Conservation (phyloP, 2,113 vertebrate species). For the Egretta garzetta region DNA sequence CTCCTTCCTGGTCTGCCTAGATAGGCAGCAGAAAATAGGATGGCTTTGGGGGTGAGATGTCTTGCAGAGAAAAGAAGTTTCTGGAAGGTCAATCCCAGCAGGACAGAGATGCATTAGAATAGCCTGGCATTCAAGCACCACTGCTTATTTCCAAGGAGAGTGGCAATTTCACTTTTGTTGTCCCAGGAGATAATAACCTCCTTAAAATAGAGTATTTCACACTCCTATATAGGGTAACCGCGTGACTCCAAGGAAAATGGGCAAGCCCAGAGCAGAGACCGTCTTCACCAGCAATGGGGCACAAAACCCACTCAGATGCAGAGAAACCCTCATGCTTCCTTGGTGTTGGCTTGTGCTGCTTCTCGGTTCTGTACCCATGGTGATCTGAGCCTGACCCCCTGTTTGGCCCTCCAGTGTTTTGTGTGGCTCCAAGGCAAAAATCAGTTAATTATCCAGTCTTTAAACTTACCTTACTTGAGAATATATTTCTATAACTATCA, state of each 20-base stretch:
- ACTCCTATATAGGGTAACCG: background rate
- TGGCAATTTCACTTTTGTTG: constrained; percentile 3
- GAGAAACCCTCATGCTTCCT: background rate
- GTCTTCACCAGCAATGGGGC: background rate
- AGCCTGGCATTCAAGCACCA: constrained; percentile 3
- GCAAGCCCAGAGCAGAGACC: background rate
- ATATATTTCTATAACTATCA: background rate
- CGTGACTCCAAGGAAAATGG: background rate
- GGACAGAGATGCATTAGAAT: constrained; percentile 26
- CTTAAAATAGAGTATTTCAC: constrained; percentile 24
- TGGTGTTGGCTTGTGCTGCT: background rate
- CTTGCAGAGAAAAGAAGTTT: constrained; percentile 40
- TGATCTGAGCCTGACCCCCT: background rate
- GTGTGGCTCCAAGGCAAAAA: background rate
- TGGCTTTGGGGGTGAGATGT: background rate
- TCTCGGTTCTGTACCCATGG: background rate
- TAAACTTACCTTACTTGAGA: background rate
- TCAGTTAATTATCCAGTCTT: background rate
- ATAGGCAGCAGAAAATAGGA: constrained; percentile 16
- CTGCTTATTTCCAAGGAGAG: constrained; percentile 31
- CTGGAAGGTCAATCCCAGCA: constrained; percentile 57
- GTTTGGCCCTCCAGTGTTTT: background rate
- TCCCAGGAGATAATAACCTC: constrained; percentile 23
- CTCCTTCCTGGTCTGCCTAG: background rate
- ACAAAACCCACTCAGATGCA: background rate